Conservation (phyloP, 1,140 invertebrate genomes). For the Penaeus japonicus region DNA sequence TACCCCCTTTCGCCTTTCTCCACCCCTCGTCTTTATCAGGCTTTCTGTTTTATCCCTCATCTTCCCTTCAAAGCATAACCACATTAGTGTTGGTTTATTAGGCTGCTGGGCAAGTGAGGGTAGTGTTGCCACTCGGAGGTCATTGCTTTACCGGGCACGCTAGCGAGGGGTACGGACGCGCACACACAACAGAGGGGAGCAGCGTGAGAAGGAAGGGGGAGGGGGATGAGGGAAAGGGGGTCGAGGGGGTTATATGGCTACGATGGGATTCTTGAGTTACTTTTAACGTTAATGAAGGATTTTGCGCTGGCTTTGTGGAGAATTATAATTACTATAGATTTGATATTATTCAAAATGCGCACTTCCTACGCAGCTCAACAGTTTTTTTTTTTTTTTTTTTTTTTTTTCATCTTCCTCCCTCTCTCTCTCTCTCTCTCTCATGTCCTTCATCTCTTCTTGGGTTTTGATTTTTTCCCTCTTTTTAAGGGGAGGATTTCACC, state of each 20-base stretch:
- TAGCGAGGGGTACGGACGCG: background rate
- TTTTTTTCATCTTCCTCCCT: background rate
- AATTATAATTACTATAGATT: too few species aligned
- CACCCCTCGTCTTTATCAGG: conserved; percentile 39
- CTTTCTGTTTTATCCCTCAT: conserved; percentile 28
- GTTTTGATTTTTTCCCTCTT: background rate
- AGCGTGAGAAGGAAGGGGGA: background rate
- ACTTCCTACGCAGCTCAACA: too few species aligned
- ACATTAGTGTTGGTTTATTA: conserved; percentile 51
- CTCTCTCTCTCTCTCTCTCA: conserved; percentile 12
- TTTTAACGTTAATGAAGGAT: too few species aligned
- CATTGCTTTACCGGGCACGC: background rate
- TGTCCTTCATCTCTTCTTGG: background rate
- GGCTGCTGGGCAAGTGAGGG: background rate
- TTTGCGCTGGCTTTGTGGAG: too few species aligned
- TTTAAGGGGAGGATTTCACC: background rate
- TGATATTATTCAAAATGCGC: too few species aligned
- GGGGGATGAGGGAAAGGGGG: background rate
- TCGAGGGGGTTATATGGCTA: background rate
- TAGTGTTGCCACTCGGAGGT: conserved; percentile 13
- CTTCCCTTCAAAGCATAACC: conserved; percentile 48
- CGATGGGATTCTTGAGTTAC: too few species aligned
- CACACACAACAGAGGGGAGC: background rate
- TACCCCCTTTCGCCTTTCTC: background rate
- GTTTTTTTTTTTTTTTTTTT: background rate